These are phyloP conservation scores for Panagrolaimus sp. DNA, from an alignment of 1,140 invertebrate species.

Conservation along the genomic window DNA sequence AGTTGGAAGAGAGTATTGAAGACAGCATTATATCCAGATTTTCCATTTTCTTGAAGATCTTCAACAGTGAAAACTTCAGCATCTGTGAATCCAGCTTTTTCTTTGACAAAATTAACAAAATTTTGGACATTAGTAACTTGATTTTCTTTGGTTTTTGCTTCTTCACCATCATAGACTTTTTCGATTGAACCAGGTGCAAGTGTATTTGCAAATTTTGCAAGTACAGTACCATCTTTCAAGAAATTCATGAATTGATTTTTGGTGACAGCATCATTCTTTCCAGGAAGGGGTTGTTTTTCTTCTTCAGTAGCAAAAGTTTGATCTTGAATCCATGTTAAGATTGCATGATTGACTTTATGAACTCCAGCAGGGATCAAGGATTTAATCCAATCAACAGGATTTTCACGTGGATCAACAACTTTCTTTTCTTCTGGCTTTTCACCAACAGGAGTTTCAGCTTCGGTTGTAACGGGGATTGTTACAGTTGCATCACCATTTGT, in stretches of 20 bases:
- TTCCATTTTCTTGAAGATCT: conserved; percentile 50
- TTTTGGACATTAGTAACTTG: conserved; percentile 43
- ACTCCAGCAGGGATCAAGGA: conserved; percentile 41
- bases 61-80: conserved; percentile 42
- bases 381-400: conserved; percentile 43
- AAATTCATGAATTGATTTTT: conserved; percentile 46
- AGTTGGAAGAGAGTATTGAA: conserved; percentile 46
- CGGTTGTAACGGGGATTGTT: not conserved
- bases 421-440: conserved; percentile 23
- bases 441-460: conserved; percentile 23
- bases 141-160: conserved; percentile 44
- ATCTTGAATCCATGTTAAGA: conserved; percentile 43
- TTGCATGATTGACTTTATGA: conserved; percentile 46
- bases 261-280: conserved; percentile 41
- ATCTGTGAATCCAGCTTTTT: conserved; percentile 37
- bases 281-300: conserved; percentile 36
- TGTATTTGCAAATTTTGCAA: conserved; percentile 48
- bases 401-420: conserved; percentile 41
- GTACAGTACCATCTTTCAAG: conserved; percentile 42
- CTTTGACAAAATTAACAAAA: conserved; percentile 48
- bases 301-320: conserved; percentile 38
- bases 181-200: conserved; percentile 25
- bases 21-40: conserved; percentile 43
- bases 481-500: too few species aligned
- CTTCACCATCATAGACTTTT: conserved; percentile 42